These are phyloP conservation scores for Phylloscopus whistleri DNA, from an alignment of 2,113 vertebrate genomes.

Conservation along the genomic window DNA sequence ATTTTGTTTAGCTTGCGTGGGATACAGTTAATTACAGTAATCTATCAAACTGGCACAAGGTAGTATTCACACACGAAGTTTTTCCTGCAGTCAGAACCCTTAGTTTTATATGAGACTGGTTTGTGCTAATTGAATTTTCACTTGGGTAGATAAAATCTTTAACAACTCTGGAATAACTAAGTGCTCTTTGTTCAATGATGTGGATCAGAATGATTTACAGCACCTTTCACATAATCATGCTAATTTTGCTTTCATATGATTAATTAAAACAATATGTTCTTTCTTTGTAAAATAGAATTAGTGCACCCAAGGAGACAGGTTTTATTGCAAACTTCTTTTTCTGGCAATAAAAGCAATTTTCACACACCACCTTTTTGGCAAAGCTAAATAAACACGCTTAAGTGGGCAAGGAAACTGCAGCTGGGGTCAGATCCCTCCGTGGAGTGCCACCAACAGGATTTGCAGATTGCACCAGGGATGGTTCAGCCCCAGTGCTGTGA, in stretches of 20 bases:
- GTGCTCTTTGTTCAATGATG: slow-evolving; percentile 75
- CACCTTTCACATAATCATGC: slow-evolving; percentile 78
- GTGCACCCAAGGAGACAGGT: slow-evolving; percentile 65
- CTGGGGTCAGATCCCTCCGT: neutral
- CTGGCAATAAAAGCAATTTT: slow-evolving; percentile 63
- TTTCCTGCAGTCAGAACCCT: slow-evolving; percentile 73
- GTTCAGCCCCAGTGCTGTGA: neutral
- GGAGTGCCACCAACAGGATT: neutral
- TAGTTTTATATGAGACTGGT: slow-evolving; percentile 70
- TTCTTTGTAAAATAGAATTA: slow-evolving; percentile 74
- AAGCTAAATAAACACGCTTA: neutral
- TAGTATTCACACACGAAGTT: slow-evolving; percentile 72
- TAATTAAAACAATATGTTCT: slow-evolving; percentile 83
- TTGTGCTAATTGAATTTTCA: slow-evolving; percentile 81
- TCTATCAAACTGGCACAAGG: slow-evolving; percentile 82
- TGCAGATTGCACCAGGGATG: neutral
- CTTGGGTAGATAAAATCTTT: slow-evolving; percentile 84
- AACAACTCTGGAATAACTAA: slow-evolving; percentile 77
- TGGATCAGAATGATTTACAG: slow-evolving; percentile 79
- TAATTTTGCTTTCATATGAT: slow-evolving; percentile 81
- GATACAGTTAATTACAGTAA: slow-evolving; percentile 83
- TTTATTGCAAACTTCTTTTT: slow-evolving; percentile 69
- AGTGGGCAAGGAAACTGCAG: neutral
- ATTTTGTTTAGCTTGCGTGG: slow-evolving; percentile 78
- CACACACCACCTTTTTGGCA: slow-evolving; percentile 20